These are phyloP conservation scores for Psylliodes chrysocephalus DNA, from an alignment of 2,888 invertebrate genomes.

Conservation along the genomic window DNA sequence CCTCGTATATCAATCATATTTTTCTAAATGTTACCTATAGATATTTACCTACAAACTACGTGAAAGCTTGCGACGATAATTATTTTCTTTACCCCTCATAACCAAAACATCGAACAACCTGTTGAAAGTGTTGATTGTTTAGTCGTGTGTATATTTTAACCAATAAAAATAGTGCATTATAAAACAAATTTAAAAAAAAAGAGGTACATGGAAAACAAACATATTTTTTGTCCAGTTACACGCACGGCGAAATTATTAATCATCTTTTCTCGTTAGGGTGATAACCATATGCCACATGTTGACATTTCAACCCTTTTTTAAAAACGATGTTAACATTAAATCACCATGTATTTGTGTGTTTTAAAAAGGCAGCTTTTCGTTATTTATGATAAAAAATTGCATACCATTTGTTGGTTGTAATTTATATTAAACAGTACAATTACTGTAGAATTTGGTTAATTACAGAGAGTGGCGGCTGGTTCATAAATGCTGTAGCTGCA, in stretches of 20 bases:
- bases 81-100: neutral
- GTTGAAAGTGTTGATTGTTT: conserved; percentile 3
- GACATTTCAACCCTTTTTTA: neutral
- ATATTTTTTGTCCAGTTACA: neutral
- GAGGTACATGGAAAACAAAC: neutral
- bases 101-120: neutral
- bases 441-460: no score
- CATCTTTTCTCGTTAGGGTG: neutral
- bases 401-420: no score
- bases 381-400: no score
- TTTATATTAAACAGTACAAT: no score
- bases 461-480: no score
- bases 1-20: no score
- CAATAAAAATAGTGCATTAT: neutral
- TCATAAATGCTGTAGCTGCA: no score
- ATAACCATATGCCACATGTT: neutral
- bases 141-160: neutral
- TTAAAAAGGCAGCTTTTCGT: no score
- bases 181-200: neutral
- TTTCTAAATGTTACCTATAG: no score
- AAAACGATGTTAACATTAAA: no score
- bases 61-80: neutral
- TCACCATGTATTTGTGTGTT: no score
- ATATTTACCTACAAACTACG: no score
- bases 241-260: neutral